These are phyloP conservation scores for Cervus canadensis DNA, from an alignment of 2,113 vertebrate species.

Conservation along the genomic window DNA sequence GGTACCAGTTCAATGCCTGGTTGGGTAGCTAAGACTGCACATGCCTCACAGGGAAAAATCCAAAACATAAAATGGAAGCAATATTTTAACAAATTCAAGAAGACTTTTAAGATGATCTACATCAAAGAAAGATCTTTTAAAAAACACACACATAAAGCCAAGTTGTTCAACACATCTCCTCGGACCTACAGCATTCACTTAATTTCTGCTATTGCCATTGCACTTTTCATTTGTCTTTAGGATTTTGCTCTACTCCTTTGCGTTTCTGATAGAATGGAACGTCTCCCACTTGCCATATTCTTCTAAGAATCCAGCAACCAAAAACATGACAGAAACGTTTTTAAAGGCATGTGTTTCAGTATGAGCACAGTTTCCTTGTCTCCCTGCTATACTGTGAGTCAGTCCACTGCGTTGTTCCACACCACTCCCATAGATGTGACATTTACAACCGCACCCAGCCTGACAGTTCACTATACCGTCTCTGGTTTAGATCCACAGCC, in stretches of 20 bases:
- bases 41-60: background rate
- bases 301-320: background rate
- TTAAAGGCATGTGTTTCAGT: background rate
- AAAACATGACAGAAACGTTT: background rate
- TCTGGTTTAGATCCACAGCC: background rate
- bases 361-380: background rate
- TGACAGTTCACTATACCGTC: background rate
- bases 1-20: background rate
- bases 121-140: background rate
- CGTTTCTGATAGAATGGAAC: background rate
- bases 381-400: background rate
- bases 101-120: background rate
- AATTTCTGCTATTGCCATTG: background rate
- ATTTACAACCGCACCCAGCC: background rate
- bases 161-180: background rate
- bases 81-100: background rate
- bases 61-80: background rate
- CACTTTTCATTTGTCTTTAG: background rate
- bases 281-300: background rate
- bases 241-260: background rate
- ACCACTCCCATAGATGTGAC: accelerated
- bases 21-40: background rate
- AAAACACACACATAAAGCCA: background rate
- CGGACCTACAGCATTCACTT: background rate
- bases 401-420: background rate